phyloP scores from a whole-genome alignment of 2,797 vertebrate genomes.

The Protonibea diacanthus region DNA sequence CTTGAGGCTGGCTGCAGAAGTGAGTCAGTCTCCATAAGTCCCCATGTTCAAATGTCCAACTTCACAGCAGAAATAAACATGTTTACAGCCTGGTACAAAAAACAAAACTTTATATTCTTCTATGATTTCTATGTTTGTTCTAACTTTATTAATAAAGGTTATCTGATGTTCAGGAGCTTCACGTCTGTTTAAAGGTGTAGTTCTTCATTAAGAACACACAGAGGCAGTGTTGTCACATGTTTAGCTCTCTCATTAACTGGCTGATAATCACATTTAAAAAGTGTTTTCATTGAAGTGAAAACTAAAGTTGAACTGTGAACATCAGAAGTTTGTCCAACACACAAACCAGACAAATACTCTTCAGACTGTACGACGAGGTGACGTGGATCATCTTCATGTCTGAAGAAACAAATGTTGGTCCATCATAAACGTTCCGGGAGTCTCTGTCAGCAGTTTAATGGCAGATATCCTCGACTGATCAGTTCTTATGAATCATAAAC shows the following conservation, averaged over 20 bases:
- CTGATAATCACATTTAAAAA: not conserved
- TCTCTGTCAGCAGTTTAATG: not conserved
- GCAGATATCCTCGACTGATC: slow-evolving; percentile 6
- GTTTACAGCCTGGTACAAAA: too few species aligned
- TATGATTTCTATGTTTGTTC: too few species aligned
- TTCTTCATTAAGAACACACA: not conserved
- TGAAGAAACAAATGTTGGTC: not conserved
- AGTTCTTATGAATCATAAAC: too few species aligned
- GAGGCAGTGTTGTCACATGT: not conserved
- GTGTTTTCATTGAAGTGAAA: not conserved
- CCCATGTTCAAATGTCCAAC: too few species aligned
- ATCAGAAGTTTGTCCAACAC: not conserved
- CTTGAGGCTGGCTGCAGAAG: too few species aligned
- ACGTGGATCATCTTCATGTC: too few species aligned
- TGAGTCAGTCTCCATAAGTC: too few species aligned
- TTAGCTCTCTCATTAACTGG: not conserved
- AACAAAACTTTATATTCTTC: too few species aligned
- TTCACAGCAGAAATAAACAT: too few species aligned
- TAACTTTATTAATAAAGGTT: too few species aligned
- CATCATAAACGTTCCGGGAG: not conserved
- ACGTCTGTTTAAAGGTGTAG: slow-evolving; percentile 1
- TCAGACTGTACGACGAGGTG: not conserved
- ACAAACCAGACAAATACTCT: not conserved
- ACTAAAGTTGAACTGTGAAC: not conserved
- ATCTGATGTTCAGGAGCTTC: too few species aligned